phyloP scores from a whole-genome alignment of 2,797 vertebrate genomes.

The Microchirus variegatus region DNA sequence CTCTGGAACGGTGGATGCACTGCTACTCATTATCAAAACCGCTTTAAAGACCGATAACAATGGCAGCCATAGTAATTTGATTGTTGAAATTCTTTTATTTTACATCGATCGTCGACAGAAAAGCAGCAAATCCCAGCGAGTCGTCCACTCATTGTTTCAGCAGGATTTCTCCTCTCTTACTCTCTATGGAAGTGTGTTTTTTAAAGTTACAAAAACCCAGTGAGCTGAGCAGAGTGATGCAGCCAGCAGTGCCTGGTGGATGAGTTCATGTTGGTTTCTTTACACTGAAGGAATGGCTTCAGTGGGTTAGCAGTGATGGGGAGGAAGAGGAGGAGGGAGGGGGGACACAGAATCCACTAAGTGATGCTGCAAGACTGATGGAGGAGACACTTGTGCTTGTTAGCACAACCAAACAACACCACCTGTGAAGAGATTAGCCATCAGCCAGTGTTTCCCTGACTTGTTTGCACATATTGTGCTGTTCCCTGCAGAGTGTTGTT shows the following conservation, averaged over 20 bases:
- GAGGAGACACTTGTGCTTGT: conserved; percentile 34
- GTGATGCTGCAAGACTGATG: conserved; percentile 31
- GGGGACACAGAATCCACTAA: conserved; percentile 4
- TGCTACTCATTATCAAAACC: no score
- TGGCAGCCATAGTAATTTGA: no score
- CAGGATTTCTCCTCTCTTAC: not conserved
- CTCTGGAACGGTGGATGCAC: no score
- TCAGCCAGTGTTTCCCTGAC: conserved; percentile 9
- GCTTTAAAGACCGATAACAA: no score
- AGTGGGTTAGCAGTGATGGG: conserved; percentile 3
- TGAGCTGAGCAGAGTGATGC: not conserved
- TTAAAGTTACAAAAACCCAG: not conserved
- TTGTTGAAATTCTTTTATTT: no score
- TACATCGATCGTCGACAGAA: no score
- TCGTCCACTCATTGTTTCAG: not conserved
- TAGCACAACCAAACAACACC: conserved; percentile 16
- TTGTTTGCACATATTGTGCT: not conserved
- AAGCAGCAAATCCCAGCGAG: no score
- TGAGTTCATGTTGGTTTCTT: conserved; percentile 5
- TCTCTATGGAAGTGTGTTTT: no score
- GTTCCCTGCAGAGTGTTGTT: no score
- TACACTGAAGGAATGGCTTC: conserved; percentile 5
- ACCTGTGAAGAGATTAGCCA: conserved; percentile 26
- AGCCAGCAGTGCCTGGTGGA: not conserved
- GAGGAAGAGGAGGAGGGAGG: conserved; percentile 1